A percentile compares a stretch with the other conserved stretches of the same genome.
Conservation (phyloP, 2,797 vertebrate species). For the Alectoris magna region DNA sequence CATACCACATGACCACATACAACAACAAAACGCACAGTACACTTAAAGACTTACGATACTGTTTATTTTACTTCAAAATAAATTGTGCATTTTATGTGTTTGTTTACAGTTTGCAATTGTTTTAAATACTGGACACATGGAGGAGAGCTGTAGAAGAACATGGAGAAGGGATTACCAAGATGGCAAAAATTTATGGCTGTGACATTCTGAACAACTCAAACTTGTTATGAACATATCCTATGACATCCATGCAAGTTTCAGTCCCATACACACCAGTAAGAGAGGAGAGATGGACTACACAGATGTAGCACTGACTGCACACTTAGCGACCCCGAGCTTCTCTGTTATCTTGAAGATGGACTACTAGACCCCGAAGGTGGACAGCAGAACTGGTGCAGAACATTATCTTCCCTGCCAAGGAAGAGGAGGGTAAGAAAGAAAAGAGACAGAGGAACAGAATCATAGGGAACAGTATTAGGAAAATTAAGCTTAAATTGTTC, state of each 20-base stretch:
- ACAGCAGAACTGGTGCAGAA: constrained; percentile 80
- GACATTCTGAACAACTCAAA: not conserved
- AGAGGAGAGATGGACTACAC: constrained; percentile 40
- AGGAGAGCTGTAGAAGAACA: constrained; percentile 48
- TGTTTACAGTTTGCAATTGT: not conserved
- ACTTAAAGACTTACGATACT: constrained; percentile 23
- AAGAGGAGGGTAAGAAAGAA: constrained; percentile 50
- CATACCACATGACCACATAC: not conserved
- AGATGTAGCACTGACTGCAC: constrained; percentile 51
- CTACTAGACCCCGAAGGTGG: constrained; percentile 79
- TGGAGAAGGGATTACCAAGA: not conserved
- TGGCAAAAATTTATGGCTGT: not conserved
- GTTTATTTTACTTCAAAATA: constrained; percentile 68
- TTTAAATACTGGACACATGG: not conserved
- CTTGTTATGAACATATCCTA: constrained; percentile 22
- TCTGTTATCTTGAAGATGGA: constrained; percentile 77
- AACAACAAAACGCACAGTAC: constrained; percentile 56
- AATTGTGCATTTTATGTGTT: constrained; percentile 24
- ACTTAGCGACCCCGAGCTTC: constrained; percentile 55
- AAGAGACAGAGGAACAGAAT: constrained; percentile 69
- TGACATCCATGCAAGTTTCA: constrained; percentile 10
- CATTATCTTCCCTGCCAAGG: constrained; percentile 76
- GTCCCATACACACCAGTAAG: constrained; percentile 56
- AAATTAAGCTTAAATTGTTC: not conserved
- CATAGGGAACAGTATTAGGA: constrained; percentile 69